Conservation (phyloP, 2,113 vertebrate species). For the Sterrhoptilus dennistouni region DNA sequence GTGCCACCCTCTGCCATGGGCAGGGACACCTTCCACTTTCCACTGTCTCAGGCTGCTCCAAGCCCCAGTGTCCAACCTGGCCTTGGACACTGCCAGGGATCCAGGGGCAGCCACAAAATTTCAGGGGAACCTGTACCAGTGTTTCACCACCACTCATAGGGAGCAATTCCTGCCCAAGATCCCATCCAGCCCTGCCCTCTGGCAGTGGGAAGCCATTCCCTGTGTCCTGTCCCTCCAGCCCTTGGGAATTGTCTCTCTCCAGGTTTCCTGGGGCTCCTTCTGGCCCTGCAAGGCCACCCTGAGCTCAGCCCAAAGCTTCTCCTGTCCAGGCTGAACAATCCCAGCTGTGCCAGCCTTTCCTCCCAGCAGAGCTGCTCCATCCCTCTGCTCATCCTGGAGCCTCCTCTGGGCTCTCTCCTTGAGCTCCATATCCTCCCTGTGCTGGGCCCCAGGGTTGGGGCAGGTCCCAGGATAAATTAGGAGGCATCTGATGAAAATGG, state of each 20-base stretch:
- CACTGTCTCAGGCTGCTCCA: not conserved
- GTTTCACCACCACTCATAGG: not conserved
- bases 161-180: not conserved
- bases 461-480: not conserved
- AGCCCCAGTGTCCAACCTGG: not conserved
- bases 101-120: not conserved
- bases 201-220: not conserved
- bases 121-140: not conserved
- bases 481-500: not conserved
- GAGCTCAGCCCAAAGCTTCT: not conserved
- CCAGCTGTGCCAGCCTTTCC: not conserved
- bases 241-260: not conserved
- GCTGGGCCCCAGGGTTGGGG: not conserved
- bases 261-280: too few relatives aligned
- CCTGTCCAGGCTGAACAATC: not conserved
- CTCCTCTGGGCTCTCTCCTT: not conserved
- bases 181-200: not conserved
- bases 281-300: too few relatives aligned
- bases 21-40: not conserved
- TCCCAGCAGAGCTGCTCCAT: not conserved
- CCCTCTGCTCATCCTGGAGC: not conserved
- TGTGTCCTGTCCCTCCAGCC: accelerated
- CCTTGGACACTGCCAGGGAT: not conserved
- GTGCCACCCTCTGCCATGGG: not conserved
- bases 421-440: not conserved